Percentiles rank a stretch among this genome's conserved stretches.
phyloP scores from a whole-genome alignment of 2,113 vertebrate genomes.

The Riparia riparia region DNA sequence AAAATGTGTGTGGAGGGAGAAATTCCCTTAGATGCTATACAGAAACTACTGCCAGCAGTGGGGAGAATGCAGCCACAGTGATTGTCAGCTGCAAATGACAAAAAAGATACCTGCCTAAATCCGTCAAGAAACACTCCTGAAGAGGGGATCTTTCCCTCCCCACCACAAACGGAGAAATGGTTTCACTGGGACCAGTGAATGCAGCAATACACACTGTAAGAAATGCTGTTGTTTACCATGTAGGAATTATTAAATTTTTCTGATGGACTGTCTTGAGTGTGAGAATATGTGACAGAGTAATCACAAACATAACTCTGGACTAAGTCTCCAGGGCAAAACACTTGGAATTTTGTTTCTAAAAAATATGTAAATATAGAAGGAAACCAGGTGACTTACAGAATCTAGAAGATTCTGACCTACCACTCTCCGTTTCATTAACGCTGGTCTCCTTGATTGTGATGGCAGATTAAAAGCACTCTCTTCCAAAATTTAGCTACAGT shows the following conservation, averaged over 20 bases:
- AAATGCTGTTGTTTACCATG: background rate
- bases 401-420: background rate
- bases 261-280: background rate
- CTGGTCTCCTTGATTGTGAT: background rate
- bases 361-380: background rate
- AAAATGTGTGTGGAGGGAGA: background rate
- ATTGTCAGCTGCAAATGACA: background rate
- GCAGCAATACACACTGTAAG: background rate
- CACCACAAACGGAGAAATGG: background rate
- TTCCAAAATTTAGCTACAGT: background rate
- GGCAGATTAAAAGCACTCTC: background rate
- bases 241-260: background rate
- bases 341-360: background rate
- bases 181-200: background rate
- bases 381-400: background rate
- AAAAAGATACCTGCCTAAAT: background rate
- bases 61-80: background rate
- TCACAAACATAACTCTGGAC: background rate
- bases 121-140: background rate
- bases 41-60: background rate
- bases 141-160: background rate
- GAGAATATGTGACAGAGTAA: background rate
- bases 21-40: background rate
- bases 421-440: background rate
- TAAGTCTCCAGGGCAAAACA: background rate